Conservation (phyloP, 35 echinoderm and acorn worm genomes). For the Lytechinus pictus region DNA sequence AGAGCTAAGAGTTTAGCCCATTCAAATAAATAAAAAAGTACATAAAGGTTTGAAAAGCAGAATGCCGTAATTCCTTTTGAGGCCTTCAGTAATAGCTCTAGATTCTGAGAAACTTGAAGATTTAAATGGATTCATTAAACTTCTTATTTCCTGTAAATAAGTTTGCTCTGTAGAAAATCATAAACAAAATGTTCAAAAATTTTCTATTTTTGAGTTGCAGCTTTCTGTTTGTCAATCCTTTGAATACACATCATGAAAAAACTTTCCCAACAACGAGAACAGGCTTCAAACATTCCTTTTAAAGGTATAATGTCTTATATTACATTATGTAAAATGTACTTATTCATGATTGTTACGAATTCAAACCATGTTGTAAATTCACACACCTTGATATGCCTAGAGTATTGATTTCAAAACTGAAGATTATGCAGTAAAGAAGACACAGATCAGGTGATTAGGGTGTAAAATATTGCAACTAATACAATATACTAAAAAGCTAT, state of each 20-base stretch:
- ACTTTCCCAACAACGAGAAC: not conserved
- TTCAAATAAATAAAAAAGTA: too few species aligned
- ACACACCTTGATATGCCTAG: not conserved
- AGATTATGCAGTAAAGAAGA: not conserved
- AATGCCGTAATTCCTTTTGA: too few species aligned
- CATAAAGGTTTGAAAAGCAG: too few species aligned
- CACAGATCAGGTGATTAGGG: too few species aligned
- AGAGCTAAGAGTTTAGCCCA: too few species aligned
- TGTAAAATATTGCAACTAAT: too few species aligned
- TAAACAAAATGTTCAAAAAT: too few species aligned
- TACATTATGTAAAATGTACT: not conserved
- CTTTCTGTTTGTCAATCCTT: not conserved
- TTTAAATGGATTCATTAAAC: not conserved
- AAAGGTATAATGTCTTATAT: not conserved
- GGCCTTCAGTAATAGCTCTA: too few species aligned
- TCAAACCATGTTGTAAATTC: not conserved
- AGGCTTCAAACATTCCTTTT: not conserved
- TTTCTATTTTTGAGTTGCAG: too few species aligned
- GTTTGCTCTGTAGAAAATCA: too few species aligned
- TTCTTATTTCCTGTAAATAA: not conserved
- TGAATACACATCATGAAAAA: not conserved
- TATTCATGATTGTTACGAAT: not conserved
- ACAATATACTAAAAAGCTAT: too few species aligned
- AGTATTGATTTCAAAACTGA: not conserved
- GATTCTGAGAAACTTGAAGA: not conserved